A percentile compares a stretch with the other conserved stretches of the same genome.
Evolutionary conservation across 2,888 invertebrate genomes (phyloP).

Genomic region (Trissoscelio sp.): DNA sequence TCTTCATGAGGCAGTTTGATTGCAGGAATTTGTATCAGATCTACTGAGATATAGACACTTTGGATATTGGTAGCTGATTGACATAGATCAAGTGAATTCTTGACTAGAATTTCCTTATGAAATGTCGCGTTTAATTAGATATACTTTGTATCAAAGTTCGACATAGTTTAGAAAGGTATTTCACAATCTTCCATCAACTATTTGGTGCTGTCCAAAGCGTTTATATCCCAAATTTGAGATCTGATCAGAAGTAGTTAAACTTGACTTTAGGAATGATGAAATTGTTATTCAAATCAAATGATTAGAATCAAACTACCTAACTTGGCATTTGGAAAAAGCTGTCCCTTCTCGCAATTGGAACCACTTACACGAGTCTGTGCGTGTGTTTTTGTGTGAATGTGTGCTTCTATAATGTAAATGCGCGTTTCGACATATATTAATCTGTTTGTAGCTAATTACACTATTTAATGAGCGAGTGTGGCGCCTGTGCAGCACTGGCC

Average conservation of each 20-base stretch:
- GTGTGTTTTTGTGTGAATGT: conserved; percentile 32
- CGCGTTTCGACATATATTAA: conserved; percentile 59
- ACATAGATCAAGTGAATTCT: background rate
- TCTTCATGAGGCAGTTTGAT: background rate
- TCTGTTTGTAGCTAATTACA: conserved; percentile 57
- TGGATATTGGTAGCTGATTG: background rate
- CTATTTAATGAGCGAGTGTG: conserved; percentile 66
- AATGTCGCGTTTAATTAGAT: background rate
- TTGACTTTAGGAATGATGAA: background rate
- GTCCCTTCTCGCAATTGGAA: conserved; percentile 27
- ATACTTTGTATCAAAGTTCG: background rate
- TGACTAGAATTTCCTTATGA: background rate
- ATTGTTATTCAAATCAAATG: background rate
- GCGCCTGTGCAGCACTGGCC: conserved; percentile 42
- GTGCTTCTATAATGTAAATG: conserved; percentile 62
- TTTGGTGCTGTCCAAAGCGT: too few species aligned
- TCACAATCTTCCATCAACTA: background rate
- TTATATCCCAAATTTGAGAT: background rate
- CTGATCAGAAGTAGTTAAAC: background rate
- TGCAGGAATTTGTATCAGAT: background rate
- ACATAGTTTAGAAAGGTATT: conserved; percentile 14
- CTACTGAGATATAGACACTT: background rate
- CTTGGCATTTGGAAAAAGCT: conserved; percentile 18
- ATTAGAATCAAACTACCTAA: background rate
- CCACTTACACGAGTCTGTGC: conserved; percentile 32